These are phyloP conservation scores for Leucopsar rothschildi DNA, from an alignment of 2,113 vertebrate genomes.

Conservation along the genomic window DNA sequence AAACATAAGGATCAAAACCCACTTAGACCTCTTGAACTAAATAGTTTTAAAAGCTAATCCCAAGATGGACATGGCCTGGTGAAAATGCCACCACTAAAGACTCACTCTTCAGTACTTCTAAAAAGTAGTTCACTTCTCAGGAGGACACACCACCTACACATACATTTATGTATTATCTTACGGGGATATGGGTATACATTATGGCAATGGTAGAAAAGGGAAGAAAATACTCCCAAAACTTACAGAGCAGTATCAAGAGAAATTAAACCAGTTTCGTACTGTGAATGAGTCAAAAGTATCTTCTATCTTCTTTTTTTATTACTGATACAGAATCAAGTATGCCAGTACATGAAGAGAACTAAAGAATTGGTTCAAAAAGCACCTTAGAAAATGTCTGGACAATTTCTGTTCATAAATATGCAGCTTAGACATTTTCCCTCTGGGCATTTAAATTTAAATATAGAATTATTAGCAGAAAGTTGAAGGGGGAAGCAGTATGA, in stretches of 20 bases:
- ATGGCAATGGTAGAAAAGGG: not conserved
- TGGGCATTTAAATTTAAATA: not conserved
- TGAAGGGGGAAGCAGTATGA: not conserved
- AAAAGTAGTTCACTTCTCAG: not conserved
- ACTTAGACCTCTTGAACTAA: not conserved
- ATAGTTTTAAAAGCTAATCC: not conserved
- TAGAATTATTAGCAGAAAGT: not conserved
- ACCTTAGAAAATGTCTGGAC: not conserved
- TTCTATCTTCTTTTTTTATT: not conserved
- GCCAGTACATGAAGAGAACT: not conserved
- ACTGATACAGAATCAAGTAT: not conserved
- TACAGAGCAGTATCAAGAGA: not conserved
- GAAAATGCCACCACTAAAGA: not conserved
- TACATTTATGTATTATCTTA: not conserved
- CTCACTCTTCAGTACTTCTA: not conserved
- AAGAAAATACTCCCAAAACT: not conserved
- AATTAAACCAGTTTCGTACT: not conserved
- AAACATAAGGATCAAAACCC: not conserved
- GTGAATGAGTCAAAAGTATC: not conserved
- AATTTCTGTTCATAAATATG: not conserved
- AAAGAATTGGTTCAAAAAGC: not conserved
- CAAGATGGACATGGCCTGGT: not conserved
- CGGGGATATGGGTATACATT: not conserved
- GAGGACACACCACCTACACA: not conserved
- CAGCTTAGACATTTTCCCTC: not conserved